Evolutionary conservation across 35 echinoderm and acorn worm genomes (phyloP), one percentile per base, ranked within the genome.

Genomic region (Apostichopus californicus): DNA sequence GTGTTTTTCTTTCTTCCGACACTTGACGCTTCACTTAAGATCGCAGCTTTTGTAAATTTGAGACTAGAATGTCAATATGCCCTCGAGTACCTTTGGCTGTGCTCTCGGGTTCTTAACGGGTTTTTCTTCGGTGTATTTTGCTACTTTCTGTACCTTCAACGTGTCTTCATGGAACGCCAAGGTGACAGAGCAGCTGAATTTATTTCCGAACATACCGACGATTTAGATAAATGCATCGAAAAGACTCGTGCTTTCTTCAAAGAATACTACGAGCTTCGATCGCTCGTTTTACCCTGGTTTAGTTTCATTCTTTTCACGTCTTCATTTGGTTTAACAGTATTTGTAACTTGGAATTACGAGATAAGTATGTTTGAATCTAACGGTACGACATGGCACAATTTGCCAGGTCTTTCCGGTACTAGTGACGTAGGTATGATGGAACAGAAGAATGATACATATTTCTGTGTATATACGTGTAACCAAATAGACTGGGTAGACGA

Each of bases 111-210:
- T 20, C 9, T 85, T 0, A 59, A 18, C 55, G 18, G 55, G 15
- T 24, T 85, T 8, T 85, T 21, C 81, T 18, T 85, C n/a, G 81
- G 15, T 22, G 58, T 20, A 60, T 85, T 85, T 85, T 85, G 55
- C 14, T 85, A 85, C 58, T 85, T 17, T 85, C 24, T 85, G 55
- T 85, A 85, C 17, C 81, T 85, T 18, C 81, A 85, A 85, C 81
- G 81, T 63, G 22, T 85, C 14, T 58, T 18, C 58, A 22, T 85
- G n/a, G 55, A 85, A 85, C 8, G 54, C n/a, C 6, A 85, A 60
- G 81, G 81, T 1, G 21, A 22, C 18, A n/a, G 15, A 55, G 15
- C 56, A 10, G 9, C 24, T 21, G 17, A 15, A 4, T 85, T 17
- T 21, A 25, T 85, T 14, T 58, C 55, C 28, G 9, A 56, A 58